These are phyloP conservation scores for Hirundo rustica DNA, from an alignment of 2,797 vertebrate genomes.

Conservation along the genomic window DNA sequence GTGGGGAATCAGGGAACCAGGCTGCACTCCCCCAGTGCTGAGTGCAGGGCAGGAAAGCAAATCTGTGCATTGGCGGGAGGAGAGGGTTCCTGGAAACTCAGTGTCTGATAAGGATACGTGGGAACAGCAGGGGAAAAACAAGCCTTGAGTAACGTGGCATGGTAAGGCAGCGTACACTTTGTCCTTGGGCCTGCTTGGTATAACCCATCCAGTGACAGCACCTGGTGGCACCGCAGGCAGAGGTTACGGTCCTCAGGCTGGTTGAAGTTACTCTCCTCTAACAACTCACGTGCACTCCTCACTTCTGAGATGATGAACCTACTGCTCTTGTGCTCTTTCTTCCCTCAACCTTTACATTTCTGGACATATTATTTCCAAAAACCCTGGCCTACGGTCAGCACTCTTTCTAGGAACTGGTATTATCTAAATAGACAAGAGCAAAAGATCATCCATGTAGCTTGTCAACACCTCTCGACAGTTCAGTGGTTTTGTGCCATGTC, in stretches of 20 bases:
- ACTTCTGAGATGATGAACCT: not conserved
- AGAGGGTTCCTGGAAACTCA: not conserved
- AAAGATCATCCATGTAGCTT: not conserved
- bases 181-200: not conserved
- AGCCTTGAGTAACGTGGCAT: not conserved
- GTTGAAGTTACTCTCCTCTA: not conserved
- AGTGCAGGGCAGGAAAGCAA: not conserved
- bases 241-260: not conserved
- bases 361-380: not conserved
- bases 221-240: not conserved
- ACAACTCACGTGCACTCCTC: not conserved
- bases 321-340: not conserved
- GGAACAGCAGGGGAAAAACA: conserved; percentile 23
- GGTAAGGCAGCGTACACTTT: not conserved
- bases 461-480: not conserved
- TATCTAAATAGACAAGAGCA: not conserved
- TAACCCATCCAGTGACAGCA: not conserved
- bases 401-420: not conserved
- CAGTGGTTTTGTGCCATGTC: not conserved
- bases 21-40: accelerated
- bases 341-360: not conserved
- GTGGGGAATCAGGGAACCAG: not conserved
- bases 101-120: not conserved
- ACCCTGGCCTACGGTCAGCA: not conserved
- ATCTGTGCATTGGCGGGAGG: not conserved